Percentiles rank a stretch among this genome's conserved stretches.
phyloP scores from a whole-genome alignment of 1,140 invertebrate genomes.

The Sycobia sp. region DNA sequence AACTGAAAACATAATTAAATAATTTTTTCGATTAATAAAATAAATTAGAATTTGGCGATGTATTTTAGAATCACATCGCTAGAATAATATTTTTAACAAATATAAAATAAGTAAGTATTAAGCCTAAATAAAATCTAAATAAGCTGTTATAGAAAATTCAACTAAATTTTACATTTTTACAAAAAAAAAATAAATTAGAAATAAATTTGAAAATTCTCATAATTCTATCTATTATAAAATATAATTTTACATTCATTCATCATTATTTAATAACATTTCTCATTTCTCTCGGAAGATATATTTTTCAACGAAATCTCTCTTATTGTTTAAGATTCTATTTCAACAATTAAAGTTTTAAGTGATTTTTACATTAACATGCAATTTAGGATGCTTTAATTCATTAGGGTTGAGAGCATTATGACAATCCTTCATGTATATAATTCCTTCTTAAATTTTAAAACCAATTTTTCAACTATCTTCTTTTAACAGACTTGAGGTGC shows the following conservation, averaged over 20 bases:
- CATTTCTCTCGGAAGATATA: neutral
- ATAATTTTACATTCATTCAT: neutral
- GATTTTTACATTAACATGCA: neutral
- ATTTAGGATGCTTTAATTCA: neutral
- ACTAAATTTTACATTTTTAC: neutral
- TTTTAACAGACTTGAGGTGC: slow-evolving; percentile 5
- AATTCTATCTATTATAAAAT: neutral
- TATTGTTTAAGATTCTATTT: too few species aligned
- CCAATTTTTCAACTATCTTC: slow-evolving; percentile 13
- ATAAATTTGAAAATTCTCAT: neutral
- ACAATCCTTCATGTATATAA: too few species aligned
- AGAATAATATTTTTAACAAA: neutral
- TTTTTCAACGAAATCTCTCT: too few species aligned
- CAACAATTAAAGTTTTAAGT: neutral
- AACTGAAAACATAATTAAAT: too few species aligned
- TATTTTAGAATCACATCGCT: too few species aligned
- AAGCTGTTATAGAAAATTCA: neutral
- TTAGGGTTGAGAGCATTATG: too few species aligned
- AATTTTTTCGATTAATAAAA: too few species aligned
- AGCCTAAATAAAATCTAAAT: neutral
- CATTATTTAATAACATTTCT: neutral
- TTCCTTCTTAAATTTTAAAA: too few species aligned
- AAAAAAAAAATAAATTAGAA: neutral
- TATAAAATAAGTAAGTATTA: neutral
- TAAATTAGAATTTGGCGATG: too few species aligned